phyloP scores from a whole-genome alignment of 2,888 invertebrate genomes.

The Drosophila neotestacea region DNA sequence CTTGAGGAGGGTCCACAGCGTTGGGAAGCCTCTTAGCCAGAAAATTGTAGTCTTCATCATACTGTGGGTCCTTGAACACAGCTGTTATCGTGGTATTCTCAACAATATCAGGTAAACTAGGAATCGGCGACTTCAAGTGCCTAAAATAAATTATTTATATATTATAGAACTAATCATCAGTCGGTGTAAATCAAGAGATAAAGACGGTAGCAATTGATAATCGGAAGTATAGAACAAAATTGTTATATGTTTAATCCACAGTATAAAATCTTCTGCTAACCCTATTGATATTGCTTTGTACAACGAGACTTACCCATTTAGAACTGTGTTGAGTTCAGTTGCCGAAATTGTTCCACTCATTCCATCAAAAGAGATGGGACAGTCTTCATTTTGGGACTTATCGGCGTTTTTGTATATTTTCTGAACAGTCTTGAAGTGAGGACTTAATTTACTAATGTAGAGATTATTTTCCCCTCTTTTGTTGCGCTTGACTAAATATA shows the following conservation, averaged over 20 bases:
- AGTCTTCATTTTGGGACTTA: constrained; percentile 86
- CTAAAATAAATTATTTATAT: constrained; percentile 69
- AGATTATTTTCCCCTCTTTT: constrained; percentile 95
- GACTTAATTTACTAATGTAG: constrained; percentile 91
- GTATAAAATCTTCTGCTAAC: background rate
- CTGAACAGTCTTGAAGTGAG: constrained; percentile 89
- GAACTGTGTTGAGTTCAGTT: constrained; percentile 89
- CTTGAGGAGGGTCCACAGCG: constrained; percentile 90
- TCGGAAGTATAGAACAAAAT: background rate
- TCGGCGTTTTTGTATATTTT: constrained; percentile 88
- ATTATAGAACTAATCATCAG: background rate
- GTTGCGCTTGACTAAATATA: constrained; percentile 90
- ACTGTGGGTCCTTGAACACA: constrained; percentile 92
- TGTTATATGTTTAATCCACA: background rate
- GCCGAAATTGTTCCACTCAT: constrained; percentile 92
- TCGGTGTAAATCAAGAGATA: background rate
- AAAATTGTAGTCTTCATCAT: constrained; percentile 90
- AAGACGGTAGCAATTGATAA: background rate
- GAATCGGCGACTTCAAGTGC: constrained; percentile 89
- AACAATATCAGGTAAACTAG: constrained; percentile 88
- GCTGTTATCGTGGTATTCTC: constrained; percentile 89
- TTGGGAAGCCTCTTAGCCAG: constrained; percentile 90
- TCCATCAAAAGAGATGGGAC: constrained; percentile 90
- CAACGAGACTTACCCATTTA: constrained; percentile 88
- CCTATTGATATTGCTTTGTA: background rate